Conservation (phyloP, 2,113 vertebrate species). For the Colinus virginianus region DNA sequence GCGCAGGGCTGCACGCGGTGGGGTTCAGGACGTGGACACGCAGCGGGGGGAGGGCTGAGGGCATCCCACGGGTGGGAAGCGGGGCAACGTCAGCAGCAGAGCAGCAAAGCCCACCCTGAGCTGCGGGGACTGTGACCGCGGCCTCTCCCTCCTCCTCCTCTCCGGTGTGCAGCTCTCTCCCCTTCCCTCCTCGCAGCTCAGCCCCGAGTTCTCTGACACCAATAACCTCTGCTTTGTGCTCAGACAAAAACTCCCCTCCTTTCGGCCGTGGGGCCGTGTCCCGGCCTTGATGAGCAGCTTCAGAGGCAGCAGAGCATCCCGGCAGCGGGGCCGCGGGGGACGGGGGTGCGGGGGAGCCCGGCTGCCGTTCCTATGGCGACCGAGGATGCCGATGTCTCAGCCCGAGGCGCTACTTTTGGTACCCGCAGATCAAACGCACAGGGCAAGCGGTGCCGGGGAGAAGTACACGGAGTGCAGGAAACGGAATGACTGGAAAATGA, state of each 20-base stretch:
- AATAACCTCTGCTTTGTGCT: conserved; percentile 70
- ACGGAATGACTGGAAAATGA: conserved; percentile 52
- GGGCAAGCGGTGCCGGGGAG: conserved; percentile 60
- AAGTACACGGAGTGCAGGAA: neutral
- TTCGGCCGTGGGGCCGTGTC: conserved; percentile 28
- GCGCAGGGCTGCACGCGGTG: too few species aligned
- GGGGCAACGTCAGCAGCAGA: too few species aligned
- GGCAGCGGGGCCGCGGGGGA: conserved; percentile 51
- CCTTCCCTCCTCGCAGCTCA: conserved; percentile 8
- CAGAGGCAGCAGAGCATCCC: conserved; percentile 49
- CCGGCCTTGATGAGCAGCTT: conserved; percentile 26
- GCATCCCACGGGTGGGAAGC: too few species aligned
- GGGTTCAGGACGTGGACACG: too few species aligned
- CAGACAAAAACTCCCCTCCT: neutral
- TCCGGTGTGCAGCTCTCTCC: too few species aligned
- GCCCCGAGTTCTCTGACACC: conserved; percentile 58
- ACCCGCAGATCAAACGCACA: conserved; percentile 54
- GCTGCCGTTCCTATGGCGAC: conserved; percentile 74
- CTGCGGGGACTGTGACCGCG: too few species aligned
- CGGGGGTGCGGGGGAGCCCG: neutral
- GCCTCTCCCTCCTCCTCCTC: too few species aligned
- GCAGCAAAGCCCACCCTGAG: too few species aligned
- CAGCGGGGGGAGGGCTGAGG: too few species aligned
- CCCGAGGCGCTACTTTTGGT: conserved; percentile 71
- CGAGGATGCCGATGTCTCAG: conserved; percentile 56